A percentile compares a stretch with the other conserved stretches of the same genome.
Conservation (phyloP, 2,888 invertebrate genomes). For the Halocaridina rubra region DNA sequence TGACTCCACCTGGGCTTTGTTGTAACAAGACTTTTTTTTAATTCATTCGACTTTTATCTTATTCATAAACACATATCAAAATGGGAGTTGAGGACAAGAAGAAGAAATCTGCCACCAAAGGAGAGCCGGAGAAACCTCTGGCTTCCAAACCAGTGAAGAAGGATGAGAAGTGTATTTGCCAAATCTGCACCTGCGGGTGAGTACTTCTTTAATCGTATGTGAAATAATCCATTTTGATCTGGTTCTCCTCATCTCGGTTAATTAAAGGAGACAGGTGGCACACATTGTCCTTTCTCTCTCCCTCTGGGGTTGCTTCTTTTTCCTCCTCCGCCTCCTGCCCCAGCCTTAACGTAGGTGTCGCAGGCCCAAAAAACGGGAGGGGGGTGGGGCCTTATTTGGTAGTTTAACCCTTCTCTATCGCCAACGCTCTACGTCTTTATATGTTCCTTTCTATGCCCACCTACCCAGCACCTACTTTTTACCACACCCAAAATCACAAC, state of each 20-base stretch:
- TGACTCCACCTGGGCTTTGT: constrained; percentile 28
- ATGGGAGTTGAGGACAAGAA: constrained; percentile 47
- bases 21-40: too few species aligned
- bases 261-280: too few species aligned
- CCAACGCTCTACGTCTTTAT: not conserved
- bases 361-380: not conserved
- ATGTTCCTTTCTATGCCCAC: not conserved
- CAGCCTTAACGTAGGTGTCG: not conserved
- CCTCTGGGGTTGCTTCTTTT: not conserved
- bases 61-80: not conserved
- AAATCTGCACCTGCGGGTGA: constrained; percentile 61
- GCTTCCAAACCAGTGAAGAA: not conserved
- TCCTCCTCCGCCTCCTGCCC: not conserved
- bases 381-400: constrained; percentile 27
- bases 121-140: not conserved
- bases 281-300: not conserved
- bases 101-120: constrained; percentile 20
- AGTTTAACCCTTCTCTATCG: not conserved
- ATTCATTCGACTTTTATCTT: too few species aligned
- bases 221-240: not conserved
- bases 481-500: not conserved
- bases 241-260: not conserved
- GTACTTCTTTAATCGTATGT: constrained; percentile 2
- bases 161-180: constrained; percentile 53
- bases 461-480: not conserved